These are phyloP conservation scores for Heterodera filipjevi DNA, from an alignment of 2,888 invertebrate genomes.

Conservation along the genomic window DNA sequence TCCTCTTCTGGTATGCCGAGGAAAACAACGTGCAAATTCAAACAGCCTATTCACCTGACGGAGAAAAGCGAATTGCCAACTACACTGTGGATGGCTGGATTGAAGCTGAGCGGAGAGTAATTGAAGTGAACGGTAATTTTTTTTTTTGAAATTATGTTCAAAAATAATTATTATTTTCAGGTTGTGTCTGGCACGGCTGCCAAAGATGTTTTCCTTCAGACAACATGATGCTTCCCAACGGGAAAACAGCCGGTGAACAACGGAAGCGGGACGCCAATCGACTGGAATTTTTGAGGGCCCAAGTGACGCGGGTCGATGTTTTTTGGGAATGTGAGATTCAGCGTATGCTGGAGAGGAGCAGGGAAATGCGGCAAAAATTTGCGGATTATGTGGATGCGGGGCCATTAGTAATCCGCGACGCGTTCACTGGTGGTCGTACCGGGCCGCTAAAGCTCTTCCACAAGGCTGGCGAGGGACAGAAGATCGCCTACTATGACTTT, in stretches of 20 bases:
- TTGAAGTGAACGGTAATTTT: conserved; percentile 1
- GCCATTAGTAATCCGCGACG: background rate
- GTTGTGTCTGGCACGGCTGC: conserved; percentile 10
- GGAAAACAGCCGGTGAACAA: background rate
- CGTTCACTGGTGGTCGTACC: background rate
- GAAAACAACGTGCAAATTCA: background rate
- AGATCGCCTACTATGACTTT: too few species aligned
- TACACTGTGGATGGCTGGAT: conserved; percentile 8
- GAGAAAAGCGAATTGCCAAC: conserved; percentile 1
- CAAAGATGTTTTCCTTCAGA: background rate
- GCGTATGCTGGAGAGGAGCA: background rate
- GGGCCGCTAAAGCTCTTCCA: too few species aligned
- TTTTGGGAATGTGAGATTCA: conserved; percentile 9
- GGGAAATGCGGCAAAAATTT: background rate
- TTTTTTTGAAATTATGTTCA: background rate
- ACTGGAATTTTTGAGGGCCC: background rate
- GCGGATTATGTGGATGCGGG: background rate
- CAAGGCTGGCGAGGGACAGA: too few species aligned
- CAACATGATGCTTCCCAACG: background rate
- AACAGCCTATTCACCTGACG: background rate
- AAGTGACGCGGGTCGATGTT: background rate
- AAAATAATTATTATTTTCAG: background rate
- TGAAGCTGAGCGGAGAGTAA: background rate
- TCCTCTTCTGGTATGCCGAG: conserved; percentile 16
- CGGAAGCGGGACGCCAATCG: background rate